A percentile compares a stretch with the other conserved stretches of the same genome.
Conservation (phyloP, 2,888 invertebrate genomes). For the Caenorhabditis sp. region DNA sequence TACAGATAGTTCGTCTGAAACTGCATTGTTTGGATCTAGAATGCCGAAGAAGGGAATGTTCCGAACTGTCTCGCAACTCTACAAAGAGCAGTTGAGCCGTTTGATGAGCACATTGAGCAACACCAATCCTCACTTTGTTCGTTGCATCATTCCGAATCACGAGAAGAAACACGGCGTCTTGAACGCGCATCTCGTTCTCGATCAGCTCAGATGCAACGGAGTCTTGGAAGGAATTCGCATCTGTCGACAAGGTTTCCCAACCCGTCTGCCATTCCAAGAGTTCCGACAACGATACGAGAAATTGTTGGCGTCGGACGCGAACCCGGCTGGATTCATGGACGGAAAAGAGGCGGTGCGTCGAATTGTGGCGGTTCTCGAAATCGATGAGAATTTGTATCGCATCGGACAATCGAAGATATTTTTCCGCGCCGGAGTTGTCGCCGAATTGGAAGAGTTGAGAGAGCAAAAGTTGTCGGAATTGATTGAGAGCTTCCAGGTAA, state of each 20-base stretch:
- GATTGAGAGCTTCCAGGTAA: slow-evolving; percentile 88
- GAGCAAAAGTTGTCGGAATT: slow-evolving; percentile 98
- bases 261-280: slow-evolving; percentile 92
- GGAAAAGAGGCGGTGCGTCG: slow-evolving; percentile 97
- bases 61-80: slow-evolving; percentile 91
- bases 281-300: slow-evolving; percentile 94
- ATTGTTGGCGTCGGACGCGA: slow-evolving; percentile 94
- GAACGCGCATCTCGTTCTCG: slow-evolving; percentile 95
- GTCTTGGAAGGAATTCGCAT: slow-evolving; percentile 99
- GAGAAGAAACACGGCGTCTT: slow-evolving; percentile 96
- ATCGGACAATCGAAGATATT: slow-evolving; percentile 99
- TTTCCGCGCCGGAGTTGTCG: slow-evolving; percentile 97
- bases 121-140: slow-evolving; percentile 98
- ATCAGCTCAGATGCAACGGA: slow-evolving; percentile 97
- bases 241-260: slow-evolving; percentile 99
- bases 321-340: slow-evolving; percentile 99
- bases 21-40: slow-evolving; percentile 87
- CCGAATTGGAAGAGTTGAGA: slow-evolving; percentile 90
- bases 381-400: slow-evolving; percentile 93
- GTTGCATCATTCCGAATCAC: slow-evolving; percentile 99
- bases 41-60: slow-evolving; percentile 85
- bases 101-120: slow-evolving; percentile 86
- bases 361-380: slow-evolving; percentile 87
- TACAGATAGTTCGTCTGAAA: slow-evolving; percentile 70
- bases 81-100: slow-evolving; percentile 96